Percentiles rank a stretch among this genome's conserved stretches.
These are phyloP conservation scores for Aleiodes leptofemur DNA, from an alignment of 2,888 invertebrate genomes.

Conservation along the genomic window DNA sequence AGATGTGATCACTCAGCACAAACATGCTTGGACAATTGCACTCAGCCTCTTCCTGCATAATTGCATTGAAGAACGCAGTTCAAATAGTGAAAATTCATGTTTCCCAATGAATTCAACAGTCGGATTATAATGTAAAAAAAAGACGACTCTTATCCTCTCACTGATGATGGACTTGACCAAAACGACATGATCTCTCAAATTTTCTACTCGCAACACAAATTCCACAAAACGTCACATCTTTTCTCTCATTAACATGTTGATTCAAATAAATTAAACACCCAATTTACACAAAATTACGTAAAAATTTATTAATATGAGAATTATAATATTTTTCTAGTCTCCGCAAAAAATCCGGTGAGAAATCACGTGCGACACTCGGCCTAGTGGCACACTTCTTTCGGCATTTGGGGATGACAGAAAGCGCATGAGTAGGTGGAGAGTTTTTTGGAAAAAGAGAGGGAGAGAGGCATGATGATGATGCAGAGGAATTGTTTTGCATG, in stretches of 20 bases:
- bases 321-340: not conserved
- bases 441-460: not conserved
- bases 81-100: conserved; percentile 13
- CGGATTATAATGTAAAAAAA: not conserved
- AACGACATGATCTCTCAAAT: conserved; percentile 29
- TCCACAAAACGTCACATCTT: too few species aligned
- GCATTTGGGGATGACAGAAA: conserved; percentile 52
- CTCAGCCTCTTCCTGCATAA: conserved; percentile 43
- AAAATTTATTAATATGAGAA: conserved; percentile 5
- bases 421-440: conserved; percentile 32
- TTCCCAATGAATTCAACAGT: not conserved
- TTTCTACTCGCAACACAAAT: conserved; percentile 18
- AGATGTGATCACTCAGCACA: not conserved
- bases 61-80: conserved; percentile 46
- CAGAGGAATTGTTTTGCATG: not conserved
- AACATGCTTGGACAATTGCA: not conserved
- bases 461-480: conserved; percentile 9
- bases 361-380: conserved; percentile 69
- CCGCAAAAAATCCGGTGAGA: conserved; percentile 16
- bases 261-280: not conserved
- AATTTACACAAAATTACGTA: not conserved
- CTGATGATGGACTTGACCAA: conserved; percentile 15
- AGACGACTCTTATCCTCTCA: not conserved
- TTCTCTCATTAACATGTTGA: not conserved
- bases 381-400: conserved; percentile 69